Conservation (phyloP, 2,888 invertebrate genomes). For the Mystacides longicornis region DNA sequence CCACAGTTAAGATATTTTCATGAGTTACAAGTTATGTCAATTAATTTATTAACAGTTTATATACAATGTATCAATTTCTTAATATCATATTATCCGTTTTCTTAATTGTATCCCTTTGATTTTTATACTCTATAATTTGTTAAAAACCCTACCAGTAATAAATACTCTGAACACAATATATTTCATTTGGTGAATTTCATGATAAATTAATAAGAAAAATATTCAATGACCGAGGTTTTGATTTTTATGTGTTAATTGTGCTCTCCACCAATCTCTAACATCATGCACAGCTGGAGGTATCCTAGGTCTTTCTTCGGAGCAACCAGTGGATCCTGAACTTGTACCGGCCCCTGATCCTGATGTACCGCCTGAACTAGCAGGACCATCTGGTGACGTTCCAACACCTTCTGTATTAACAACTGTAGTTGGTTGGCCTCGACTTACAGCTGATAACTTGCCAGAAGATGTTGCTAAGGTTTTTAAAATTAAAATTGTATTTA, state of each 20-base stretch:
- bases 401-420: background rate
- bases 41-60: too few species aligned
- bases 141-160: too few species aligned
- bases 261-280: conserved; percentile 80
- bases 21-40: too few species aligned
- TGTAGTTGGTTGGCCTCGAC: background rate
- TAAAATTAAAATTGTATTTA: too few species aligned
- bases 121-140: too few species aligned
- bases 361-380: background rate
- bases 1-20: too few species aligned
- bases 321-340: conserved; percentile 31
- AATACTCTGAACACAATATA: too few species aligned
- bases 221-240: conserved; percentile 19
- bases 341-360: background rate
- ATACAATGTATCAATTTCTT: too few species aligned
- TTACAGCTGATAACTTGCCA: conserved; percentile 10
- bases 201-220: too few species aligned
- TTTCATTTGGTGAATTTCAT: too few species aligned
- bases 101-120: too few species aligned
- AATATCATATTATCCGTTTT: too few species aligned
- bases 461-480: conserved; percentile 18
- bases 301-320: conserved; percentile 7
- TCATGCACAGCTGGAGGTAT: conserved; percentile 50
- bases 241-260: conserved; percentile 50
- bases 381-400: background rate